Evolutionary conservation across 2,113 vertebrate species (phyloP).

Genomic region (Poeciliopsis prolifica): DNA sequence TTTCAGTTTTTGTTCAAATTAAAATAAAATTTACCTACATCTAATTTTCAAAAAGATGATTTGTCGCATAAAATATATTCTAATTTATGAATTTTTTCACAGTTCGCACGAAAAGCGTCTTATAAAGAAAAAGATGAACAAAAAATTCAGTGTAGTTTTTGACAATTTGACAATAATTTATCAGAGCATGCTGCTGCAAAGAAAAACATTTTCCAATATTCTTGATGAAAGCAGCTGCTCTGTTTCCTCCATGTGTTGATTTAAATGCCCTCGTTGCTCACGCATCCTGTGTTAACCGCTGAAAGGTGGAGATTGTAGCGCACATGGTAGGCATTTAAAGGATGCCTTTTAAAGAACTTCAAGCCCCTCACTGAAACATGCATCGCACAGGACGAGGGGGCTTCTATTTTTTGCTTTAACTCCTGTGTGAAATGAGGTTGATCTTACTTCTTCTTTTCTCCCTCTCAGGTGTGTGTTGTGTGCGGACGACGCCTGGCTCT

Average conservation of each 20-base stretch:
- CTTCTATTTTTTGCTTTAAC: background rate
- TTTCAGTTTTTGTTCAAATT: background rate
- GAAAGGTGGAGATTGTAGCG: conserved; percentile 6
- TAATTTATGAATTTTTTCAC: background rate
- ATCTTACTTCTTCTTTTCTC: background rate
- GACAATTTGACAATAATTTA: background rate
- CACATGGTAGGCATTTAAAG: conserved; percentile 56
- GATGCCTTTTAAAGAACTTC: conserved; percentile 48
- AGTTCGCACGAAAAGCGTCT: background rate
- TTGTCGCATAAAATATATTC: background rate
- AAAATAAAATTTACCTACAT: background rate
- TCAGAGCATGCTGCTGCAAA: background rate
- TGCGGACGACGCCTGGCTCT: conserved; percentile 35
- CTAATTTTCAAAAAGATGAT: background rate
- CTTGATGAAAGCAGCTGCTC: background rate
- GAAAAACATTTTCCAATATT: background rate
- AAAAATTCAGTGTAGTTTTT: background rate
- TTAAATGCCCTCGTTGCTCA: conserved; percentile 57
- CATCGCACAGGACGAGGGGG: background rate
- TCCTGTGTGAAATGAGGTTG: background rate
- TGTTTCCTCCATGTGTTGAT: conserved; percentile 34
- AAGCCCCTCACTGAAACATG: conserved; percentile 1
- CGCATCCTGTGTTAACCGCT: conserved; percentile 66
- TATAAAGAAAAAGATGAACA: background rate
- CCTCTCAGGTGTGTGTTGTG: conserved; percentile 61